Evolutionary conservation across 1,140 invertebrate species (phyloP).

Genomic region (Hyposmocoma kahamanoa): DNA sequence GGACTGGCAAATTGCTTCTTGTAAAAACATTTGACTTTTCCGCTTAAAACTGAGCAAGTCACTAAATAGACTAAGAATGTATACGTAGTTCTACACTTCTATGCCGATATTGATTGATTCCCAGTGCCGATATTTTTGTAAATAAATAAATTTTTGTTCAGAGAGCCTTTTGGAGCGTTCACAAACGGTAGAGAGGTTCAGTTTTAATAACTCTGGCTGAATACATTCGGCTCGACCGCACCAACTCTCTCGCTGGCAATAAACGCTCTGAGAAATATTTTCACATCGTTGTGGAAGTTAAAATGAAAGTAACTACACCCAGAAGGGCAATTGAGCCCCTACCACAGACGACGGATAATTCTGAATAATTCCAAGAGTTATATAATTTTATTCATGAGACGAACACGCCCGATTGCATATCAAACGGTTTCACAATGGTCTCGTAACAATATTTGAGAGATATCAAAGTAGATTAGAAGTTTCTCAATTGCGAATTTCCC

Average conservation of each 20-base stretch:
- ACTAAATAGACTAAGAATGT: too few relatives aligned
- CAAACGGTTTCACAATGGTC: conserved; percentile 23
- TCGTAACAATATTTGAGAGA: conserved; percentile 25
- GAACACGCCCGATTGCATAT: conserved; percentile 39
- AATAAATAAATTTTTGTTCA: too few relatives aligned
- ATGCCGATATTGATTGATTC: too few relatives aligned
- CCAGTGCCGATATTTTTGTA: too few relatives aligned
- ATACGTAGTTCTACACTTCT: too few relatives aligned
- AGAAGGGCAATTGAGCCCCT: conserved; percentile 49
- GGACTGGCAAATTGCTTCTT: too few relatives aligned
- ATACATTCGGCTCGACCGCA: conserved; percentile 46
- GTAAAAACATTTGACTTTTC: too few relatives aligned
- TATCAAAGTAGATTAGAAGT: background rate
- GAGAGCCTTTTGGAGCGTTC: too few relatives aligned
- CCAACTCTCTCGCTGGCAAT: conserved; percentile 57
- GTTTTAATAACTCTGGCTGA: conserved; percentile 42
- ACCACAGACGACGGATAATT: conserved; percentile 46
- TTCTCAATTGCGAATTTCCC: background rate
- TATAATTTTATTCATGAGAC: conserved; percentile 65
- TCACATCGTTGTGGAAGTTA: conserved; percentile 71
- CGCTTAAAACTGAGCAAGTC: too few relatives aligned
- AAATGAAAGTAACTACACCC: conserved; percentile 69
- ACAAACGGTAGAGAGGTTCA: too few relatives aligned
- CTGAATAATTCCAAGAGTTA: conserved; percentile 49
- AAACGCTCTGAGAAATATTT: conserved; percentile 66